Conservation (phyloP, 2,888 invertebrate species). For the Tethea ocularis region DNA sequence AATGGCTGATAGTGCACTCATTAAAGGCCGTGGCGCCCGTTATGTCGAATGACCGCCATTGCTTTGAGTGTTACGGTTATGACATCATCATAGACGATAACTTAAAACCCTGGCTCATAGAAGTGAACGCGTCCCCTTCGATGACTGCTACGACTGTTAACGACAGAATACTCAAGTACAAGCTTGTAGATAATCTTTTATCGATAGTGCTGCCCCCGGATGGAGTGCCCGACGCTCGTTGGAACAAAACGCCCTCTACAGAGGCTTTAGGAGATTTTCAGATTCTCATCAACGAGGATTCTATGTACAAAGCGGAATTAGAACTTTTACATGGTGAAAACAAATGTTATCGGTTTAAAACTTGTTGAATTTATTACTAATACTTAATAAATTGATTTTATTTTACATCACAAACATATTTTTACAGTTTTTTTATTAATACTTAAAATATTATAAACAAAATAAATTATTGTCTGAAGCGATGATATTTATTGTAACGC, state of each 20-base stretch:
- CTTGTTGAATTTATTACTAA: neutral
- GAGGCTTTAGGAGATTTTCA: constrained; percentile 92
- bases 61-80: constrained; percentile 96
- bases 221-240: constrained; percentile 92
- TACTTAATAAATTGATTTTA: no score
- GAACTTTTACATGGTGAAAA: constrained; percentile 35
- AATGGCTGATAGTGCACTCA: constrained; percentile 95
- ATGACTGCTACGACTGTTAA: constrained; percentile 95
- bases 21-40: constrained; percentile 95
- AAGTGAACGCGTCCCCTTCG: constrained; percentile 97
- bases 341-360: constrained; percentile 19
- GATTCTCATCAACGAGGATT: constrained; percentile 88
- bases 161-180: constrained; percentile 95
- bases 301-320: constrained; percentile 84
- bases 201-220: constrained; percentile 94
- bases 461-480: constrained; percentile 31
- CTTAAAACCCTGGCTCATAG: constrained; percentile 96
- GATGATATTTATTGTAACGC: constrained; percentile 52
- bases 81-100: constrained; percentile 97
- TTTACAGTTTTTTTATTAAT: constrained; percentile 12
- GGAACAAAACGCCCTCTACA: constrained; percentile 90
- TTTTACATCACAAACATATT: no score
- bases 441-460: neutral
- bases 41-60: constrained; percentile 95
- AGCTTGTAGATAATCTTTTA: constrained; percentile 95